Conservation (phyloP, 2,888 invertebrate species). For the Clunio marinus region DNA sequence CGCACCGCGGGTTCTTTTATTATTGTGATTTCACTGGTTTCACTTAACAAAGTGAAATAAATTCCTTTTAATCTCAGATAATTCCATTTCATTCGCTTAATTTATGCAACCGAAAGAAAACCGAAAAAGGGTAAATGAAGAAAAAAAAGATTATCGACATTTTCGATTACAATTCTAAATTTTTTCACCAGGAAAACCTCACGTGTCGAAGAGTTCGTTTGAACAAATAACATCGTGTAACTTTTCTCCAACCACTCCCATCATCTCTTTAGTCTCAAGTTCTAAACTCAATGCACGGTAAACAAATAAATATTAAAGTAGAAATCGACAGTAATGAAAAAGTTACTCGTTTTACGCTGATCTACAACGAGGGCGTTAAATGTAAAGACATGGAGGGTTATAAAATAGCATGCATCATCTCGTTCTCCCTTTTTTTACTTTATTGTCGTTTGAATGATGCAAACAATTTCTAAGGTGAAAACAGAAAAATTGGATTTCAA, state of each 20-base stretch:
- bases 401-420: conserved; percentile 15
- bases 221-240: conserved; percentile 8
- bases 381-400: neutral
- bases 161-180: neutral
- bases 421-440: neutral
- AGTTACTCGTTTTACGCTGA: conserved; percentile 20
- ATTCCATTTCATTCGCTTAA: neutral
- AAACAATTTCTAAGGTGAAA: neutral
- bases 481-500: neutral
- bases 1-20: neutral
- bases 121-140: too few species aligned
- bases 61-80: neutral
- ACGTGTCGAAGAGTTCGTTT: neutral
- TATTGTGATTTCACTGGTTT: neutral
- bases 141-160: too few species aligned
- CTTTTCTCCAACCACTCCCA: neutral
- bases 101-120: neutral
- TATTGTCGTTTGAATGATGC: neutral
- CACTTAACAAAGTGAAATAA: too few species aligned
- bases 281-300: conserved; percentile 15
- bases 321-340: conserved; percentile 32
- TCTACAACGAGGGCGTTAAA: neutral
- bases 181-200: neutral
- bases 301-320: conserved; percentile 36
- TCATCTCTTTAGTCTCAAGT: neutral